Evolutionary conservation across 2,797 vertebrate species (phyloP), one percentile per base, ranked within the genome.

Genomic region (Cercopithecus hamlyni): DNA sequence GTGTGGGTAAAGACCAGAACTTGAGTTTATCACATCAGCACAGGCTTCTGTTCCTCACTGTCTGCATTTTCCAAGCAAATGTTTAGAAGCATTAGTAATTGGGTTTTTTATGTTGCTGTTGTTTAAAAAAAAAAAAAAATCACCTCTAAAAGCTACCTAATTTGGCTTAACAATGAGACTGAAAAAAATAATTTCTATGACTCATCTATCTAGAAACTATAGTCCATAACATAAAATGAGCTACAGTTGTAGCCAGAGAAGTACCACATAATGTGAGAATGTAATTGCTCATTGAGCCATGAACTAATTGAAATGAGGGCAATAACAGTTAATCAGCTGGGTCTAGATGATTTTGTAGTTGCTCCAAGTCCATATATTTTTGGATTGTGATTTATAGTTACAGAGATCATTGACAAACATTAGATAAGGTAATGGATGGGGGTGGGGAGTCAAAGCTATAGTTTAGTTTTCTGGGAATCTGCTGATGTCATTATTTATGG

Each of bases 1-100:
- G 5, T 87, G 0, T 57, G 15, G 1, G n/a, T 52, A 19, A 77
- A 93, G 52, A 92, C 30, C 5, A 93, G 22, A 70, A 33, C 92
- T 88, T 94, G 77, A 39, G 27, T 84, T 97, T 92, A 87, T 84
- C 50, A 70, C 50, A 26, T 87, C 8, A 33, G 26, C 76, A 76
- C 5, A 96, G 76, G 45, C 64, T 94, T 97, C 83, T 33, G 0
- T 88, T 93, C 41, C 33, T 52, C n/a, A n/a, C 39, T 72, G 33
- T 86, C 41, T 19, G 1, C 9, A 0, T 79, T 87, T 91, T 79
- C 92, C 79, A 88, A 93, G 91, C 58, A 93, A 50, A 79, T 97
- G 83, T 98, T 98, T 98, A 93, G 90, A 98, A 98, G 83, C 57
- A 20, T 97, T 98, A 98, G 92, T 97, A 97, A 96, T 98, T 97